Base-by-base conservation (phyloP, 2,888 invertebrate genomes). In the Macrophya alboannulata region DNA sequence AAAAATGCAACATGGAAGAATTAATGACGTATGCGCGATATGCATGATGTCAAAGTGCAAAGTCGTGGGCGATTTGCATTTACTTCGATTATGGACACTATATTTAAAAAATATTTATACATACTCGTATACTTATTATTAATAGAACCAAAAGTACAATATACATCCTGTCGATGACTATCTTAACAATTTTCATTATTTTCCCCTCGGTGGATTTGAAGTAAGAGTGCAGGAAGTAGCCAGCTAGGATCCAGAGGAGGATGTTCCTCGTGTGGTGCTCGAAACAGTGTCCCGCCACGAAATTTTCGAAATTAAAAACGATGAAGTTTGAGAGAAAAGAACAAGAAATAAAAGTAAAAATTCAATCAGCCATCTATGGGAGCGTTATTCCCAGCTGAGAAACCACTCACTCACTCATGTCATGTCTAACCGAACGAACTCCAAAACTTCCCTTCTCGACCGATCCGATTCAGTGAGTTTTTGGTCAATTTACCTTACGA, bases 231-330 rank as follows among this genome's bases (percentile, higher is more conserved):
- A 55, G 62, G 62, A 81, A 59, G 43, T 40, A 59, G 62, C 51
- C 59, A 43, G n/a, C 40, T 10, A 43, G 62, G 43, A 81, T 17
- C 81, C 40, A 81, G 81, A 59, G 81, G 81, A 43, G 81, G 81
- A n/a, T 81, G 81, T 62, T 81, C 81, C 15, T 62, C 81, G 31
- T 81, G 81, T 17, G 81, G 81, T 43, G 43, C 81, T 51, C 77
- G 77, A 15, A 31, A 21, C 12, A 9, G 21, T 43, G 40, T 40
- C 10, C 62, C 81, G 5, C 43, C 59, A 12, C 43, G 81, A 62
- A 81, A n/a, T 40, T 81, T 43, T 62, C 81, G 81, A 43, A 81
- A 81, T 12, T 81, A 40, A 31, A 31, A 31, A 31, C 3, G 31
- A 31, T 31, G 31, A 31, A 31, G 31, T 31, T 31, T 3, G 31